A percentile compares a stretch with the other conserved stretches of the same genome.
Conservation (phyloP, 2,113 vertebrate species). For the Trematomus loennbergii region DNA sequence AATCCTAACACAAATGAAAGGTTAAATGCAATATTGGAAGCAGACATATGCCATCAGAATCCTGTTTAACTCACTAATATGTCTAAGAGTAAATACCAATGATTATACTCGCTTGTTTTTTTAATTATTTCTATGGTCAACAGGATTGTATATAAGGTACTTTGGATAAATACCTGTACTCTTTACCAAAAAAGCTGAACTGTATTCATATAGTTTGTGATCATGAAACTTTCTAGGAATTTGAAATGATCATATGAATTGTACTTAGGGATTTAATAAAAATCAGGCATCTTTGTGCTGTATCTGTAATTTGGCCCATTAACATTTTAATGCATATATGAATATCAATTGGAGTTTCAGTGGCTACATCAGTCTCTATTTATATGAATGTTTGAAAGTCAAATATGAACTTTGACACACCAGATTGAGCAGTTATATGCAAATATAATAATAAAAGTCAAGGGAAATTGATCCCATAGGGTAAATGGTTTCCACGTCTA, state of each 20-base stretch:
- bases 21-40: not conserved
- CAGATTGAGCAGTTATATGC: not conserved
- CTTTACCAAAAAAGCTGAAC: too few species aligned
- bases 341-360: conserved; percentile 49
- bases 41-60: conserved; percentile 2
- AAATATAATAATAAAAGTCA: not conserved
- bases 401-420: conserved; percentile 36
- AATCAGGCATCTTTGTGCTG: conserved; percentile 33
- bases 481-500: not conserved
- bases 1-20: conserved; percentile 32
- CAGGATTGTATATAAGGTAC: too few species aligned
- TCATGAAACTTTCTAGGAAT: conserved; percentile 10
- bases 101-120: too few species aligned
- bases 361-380: conserved; percentile 36
- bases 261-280: conserved; percentile 19
- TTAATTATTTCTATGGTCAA: too few species aligned
- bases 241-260: conserved; percentile 29
- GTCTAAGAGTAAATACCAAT: not conserved
- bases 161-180: too few species aligned
- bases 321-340: conserved; percentile 66
- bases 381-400: conserved; percentile 35
- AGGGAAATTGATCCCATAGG: not conserved
- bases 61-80: not conserved
- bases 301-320: conserved; percentile 50
- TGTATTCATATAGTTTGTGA: too few species aligned